Evolutionary conservation across 2,113 vertebrate genomes (phyloP), one percentile per base, ranked within the genome.

Genomic region (Apteryx owenii): DNA sequence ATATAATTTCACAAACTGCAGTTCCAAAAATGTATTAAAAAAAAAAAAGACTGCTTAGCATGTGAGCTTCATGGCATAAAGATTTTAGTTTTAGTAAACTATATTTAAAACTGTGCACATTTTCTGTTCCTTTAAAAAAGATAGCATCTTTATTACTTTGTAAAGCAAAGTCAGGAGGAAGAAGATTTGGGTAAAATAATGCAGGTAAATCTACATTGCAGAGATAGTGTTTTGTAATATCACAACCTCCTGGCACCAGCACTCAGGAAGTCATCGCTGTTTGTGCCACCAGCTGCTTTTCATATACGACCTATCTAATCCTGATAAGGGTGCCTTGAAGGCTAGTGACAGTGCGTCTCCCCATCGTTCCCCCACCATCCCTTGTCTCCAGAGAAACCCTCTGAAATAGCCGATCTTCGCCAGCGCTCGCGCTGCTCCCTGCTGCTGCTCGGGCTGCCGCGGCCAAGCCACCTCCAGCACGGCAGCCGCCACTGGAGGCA

Each of bases 371-470:
- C 25, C 48, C 15, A 0, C 81, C 89, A 10, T 60, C 85, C 93
- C 82, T 86, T 77, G 48, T 88, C 93, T 96, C 58, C 89, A 68
- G 72, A 29, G 40, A 19, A 7, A 15, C 28, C 3, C 21, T 51
- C 54, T 95, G 87, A 78, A 38, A 11, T 20, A 65, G 90, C 46
- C 82, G 54, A 76, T 88, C 70, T 88, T 73, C 46, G 0, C 71
- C 93, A 89, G 90, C 62, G 40, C 51, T 92, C 95, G 71, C 96
- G 92, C 80, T 38, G 58, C 29, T 77, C 42, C 85, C 60, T n/a
- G 26, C 93, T 92, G 91, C 50, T 77, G 46, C 46, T 17, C 31
- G 29, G 17, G 56, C 56, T 60, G 18, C 75, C 65, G 81, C 71
- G 21, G 44, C 23, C 44, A 66, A 40, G 2, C 48, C 54, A 2